Evolutionary conservation across 2,113 vertebrate genomes (phyloP).

Genomic region (Brachypteracias leptosomus): DNA sequence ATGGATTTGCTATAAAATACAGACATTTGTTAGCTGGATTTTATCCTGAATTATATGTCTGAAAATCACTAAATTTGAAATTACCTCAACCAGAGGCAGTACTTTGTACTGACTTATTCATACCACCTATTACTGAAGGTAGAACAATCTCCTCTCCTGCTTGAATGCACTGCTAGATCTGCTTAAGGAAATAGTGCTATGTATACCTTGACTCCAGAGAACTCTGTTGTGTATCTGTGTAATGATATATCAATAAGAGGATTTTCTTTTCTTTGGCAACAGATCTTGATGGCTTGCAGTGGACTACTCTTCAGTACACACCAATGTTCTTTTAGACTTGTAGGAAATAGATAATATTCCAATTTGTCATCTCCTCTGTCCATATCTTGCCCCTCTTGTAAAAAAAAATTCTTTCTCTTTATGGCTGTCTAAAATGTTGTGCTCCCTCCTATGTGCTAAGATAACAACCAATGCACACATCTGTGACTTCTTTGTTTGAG

Average conservation of each 20-base stretch:
- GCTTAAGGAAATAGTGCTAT: not conserved
- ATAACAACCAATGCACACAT: not conserved
- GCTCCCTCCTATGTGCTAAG: not conserved
- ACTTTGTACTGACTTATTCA: conserved; percentile 23
- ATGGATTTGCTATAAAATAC: not conserved
- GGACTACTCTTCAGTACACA: not conserved
- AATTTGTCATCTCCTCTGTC: not conserved
- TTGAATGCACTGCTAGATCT: not conserved
- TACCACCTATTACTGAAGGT: not conserved
- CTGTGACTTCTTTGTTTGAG: no score
- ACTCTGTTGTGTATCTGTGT: not conserved
- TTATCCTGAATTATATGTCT: not conserved
- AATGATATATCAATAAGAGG: not conserved
- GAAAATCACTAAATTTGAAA: conserved; percentile 46
- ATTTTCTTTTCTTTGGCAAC: not conserved
- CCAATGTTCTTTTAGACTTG: not conserved
- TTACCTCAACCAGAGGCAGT: not conserved
- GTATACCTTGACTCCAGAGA: not conserved
- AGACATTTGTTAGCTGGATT: not conserved
- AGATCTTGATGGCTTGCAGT: not conserved
- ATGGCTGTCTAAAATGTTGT: not conserved
- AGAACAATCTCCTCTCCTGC: conserved; percentile 1
- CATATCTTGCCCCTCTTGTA: not conserved
- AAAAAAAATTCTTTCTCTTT: not conserved
- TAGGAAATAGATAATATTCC: not conserved